Conservation (phyloP, 2,797 vertebrate species). For the Masticophis lateralis region DNA sequence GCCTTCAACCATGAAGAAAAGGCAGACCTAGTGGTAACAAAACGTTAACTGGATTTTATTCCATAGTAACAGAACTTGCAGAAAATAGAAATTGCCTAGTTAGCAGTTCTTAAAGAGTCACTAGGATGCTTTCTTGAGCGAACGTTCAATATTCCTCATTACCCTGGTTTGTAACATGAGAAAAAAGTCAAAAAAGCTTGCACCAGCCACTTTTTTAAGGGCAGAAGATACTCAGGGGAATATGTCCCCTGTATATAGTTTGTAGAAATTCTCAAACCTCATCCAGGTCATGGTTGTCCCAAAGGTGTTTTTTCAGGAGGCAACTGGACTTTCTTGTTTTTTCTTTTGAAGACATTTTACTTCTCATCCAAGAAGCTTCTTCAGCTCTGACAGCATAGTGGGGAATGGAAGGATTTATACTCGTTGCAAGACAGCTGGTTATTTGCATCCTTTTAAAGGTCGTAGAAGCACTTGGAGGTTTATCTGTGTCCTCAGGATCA, state of each 20-base stretch:
- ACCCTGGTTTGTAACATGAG: not conserved
- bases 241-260: not conserved
- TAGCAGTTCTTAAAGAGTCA: not conserved
- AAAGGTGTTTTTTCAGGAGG: too few species aligned
- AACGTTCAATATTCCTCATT: not conserved
- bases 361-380: too few species aligned
- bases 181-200: not conserved
- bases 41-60: not conserved
- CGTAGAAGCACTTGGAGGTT: too few species aligned
- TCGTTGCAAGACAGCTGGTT: too few species aligned
- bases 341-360: too few species aligned
- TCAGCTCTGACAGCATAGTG: too few species aligned
- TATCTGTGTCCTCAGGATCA: too few species aligned
- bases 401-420: too few species aligned
- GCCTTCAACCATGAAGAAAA: not conserved
- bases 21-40: not conserved
- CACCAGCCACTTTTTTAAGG: not conserved
- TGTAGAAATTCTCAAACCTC: too few species aligned
- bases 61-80: not conserved
- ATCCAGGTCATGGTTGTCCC: too few species aligned
- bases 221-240: not conserved
- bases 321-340: too few species aligned
- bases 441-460: too few species aligned
- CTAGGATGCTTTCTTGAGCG: not conserved
- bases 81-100: not conserved